Percentiles rank a stretch among this genome's conserved stretches.
Evolutionary conservation across 2,888 invertebrate genomes (phyloP).

Genomic region (Pediacus dermestoides): DNA sequence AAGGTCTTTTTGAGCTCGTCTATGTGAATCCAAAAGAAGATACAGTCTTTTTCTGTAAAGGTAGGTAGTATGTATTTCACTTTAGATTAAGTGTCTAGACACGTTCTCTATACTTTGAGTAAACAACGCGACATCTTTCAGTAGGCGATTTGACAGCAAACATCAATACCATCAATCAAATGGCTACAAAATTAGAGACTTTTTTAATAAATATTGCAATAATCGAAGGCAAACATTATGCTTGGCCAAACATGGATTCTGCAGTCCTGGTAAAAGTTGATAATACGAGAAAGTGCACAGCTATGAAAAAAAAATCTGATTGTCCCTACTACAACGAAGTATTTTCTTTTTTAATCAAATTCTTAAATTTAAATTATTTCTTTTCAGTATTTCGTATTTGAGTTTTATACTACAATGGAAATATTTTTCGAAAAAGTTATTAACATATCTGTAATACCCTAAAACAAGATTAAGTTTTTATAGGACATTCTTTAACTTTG

Average conservation of each 20-base stretch:
- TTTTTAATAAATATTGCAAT: constrained; percentile 63
- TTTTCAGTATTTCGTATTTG: constrained; percentile 66
- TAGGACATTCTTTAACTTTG: neutral
- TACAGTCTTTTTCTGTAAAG: too few species aligned
- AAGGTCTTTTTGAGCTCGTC: too few species aligned
- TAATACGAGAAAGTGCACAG: constrained; percentile 59
- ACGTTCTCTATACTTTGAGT: too few species aligned
- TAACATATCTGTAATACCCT: constrained; percentile 54
- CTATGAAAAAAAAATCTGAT: constrained; percentile 56
- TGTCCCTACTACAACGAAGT: constrained; percentile 70
- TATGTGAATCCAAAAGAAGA: too few species aligned
- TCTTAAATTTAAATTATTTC: constrained; percentile 4
- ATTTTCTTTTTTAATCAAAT: constrained; percentile 14
- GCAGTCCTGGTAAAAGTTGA: constrained; percentile 62
- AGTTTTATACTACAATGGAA: constrained; percentile 56
- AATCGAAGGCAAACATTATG: constrained; percentile 62
- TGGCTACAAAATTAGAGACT: constrained; percentile 41
- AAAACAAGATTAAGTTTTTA: neutral
- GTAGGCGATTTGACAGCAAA: too few species aligned
- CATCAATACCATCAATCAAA: too few species aligned
- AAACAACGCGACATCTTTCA: too few species aligned
- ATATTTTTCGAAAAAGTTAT: constrained; percentile 58
- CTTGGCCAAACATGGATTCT: constrained; percentile 54
- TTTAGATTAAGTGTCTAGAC: too few species aligned
- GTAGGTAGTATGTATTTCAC: too few species aligned